phyloP scores from a whole-genome alignment of 2,797 vertebrate species.

The Coracias cyanogaster region DNA sequence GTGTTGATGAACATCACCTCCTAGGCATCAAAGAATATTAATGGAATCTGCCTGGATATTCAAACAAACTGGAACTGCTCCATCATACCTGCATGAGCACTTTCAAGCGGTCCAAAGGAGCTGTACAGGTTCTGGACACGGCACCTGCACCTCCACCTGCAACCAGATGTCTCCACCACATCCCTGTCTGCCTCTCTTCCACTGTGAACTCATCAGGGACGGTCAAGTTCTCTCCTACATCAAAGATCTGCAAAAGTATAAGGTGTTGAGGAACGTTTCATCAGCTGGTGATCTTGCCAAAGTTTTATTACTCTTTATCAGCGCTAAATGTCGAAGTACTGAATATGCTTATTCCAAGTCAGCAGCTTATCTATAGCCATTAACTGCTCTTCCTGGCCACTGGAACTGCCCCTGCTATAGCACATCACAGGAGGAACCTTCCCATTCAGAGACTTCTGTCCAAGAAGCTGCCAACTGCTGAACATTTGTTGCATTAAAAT shows the following conservation, averaged over 20 bases:
- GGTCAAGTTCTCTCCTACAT: constrained; percentile 93
- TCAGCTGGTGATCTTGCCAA: not conserved
- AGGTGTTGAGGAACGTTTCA: not conserved
- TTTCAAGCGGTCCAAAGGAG: constrained; percentile 94
- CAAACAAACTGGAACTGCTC: not conserved
- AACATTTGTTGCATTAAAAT: not conserved
- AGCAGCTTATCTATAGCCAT: not conserved
- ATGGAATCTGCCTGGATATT: not conserved
- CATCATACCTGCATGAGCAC: constrained; percentile 95
- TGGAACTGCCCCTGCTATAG: not conserved
- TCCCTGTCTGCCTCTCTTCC: constrained; percentile 93
- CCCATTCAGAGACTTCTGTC: not conserved
- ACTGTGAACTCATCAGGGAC: constrained; percentile 97
- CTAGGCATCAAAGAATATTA: not conserved
- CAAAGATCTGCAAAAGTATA: constrained; percentile 87
- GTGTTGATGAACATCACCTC: not conserved
- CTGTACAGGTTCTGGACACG: constrained; percentile 93
- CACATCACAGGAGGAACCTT: not conserved
- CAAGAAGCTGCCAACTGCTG: not conserved
- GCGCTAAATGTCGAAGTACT: not conserved
- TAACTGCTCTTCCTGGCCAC: not conserved
- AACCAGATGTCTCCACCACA: constrained; percentile 98
- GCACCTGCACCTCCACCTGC: constrained; percentile 95
- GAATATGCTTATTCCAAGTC: not conserved
- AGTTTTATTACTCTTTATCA: not conserved